phyloP scores from a whole-genome alignment of 2,888 invertebrate genomes.

The Eilema sororculum region DNA sequence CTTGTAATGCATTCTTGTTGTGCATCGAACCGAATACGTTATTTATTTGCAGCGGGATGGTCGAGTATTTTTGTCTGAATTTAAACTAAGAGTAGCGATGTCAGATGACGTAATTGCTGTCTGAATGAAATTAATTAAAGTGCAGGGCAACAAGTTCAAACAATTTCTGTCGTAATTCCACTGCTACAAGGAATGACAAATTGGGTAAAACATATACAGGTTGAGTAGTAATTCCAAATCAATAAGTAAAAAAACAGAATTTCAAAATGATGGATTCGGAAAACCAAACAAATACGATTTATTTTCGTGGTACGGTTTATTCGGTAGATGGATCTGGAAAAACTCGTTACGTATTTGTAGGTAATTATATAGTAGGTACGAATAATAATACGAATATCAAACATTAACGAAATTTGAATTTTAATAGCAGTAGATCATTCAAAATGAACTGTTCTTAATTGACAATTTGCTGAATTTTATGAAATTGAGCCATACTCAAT shows the following conservation, averaged over 20 bases:
- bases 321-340: neutral
- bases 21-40: slow-evolving; percentile 38
- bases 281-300: neutral
- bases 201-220: slow-evolving; percentile 5
- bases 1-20: slow-evolving; percentile 49
- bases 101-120: slow-evolving; percentile 45
- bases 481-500: too few species aligned
- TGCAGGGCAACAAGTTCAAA: slow-evolving; percentile 40
- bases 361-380: too few species aligned
- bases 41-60: slow-evolving; percentile 34
- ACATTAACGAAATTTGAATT: neutral
- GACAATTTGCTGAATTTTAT: neutral
- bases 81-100: slow-evolving; percentile 29
- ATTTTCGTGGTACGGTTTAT: neutral
- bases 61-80: slow-evolving; percentile 39
- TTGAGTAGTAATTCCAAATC: neutral
- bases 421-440: neutral
- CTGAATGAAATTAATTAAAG: slow-evolving; percentile 45
- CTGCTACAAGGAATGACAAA: slow-evolving; percentile 29
- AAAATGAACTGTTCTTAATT: neutral
- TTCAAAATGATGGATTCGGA: neutral
- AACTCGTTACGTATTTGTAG: neutral
- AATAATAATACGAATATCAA: too few species aligned
- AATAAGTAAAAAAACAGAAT: neutral
- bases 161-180: slow-evolving; percentile 41